phyloP scores from a whole-genome alignment of 2,888 invertebrate genomes.

The Eupithecia insigniata region DNA sequence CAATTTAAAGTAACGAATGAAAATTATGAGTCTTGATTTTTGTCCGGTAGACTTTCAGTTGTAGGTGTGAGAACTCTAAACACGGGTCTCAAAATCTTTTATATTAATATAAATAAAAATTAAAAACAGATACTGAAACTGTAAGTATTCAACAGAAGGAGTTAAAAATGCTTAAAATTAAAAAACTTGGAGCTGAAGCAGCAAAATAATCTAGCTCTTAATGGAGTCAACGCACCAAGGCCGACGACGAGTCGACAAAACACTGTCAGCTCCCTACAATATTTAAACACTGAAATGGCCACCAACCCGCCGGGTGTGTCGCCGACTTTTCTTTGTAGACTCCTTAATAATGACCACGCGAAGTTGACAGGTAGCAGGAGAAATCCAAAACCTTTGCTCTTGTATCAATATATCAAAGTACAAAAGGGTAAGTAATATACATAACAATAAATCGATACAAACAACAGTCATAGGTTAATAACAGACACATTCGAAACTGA shows the following conservation, averaged over 20 bases:
- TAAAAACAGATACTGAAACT: no score
- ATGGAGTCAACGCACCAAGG: neutral
- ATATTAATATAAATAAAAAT: neutral
- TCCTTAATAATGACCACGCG: neutral
- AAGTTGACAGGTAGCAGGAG: slow-evolving; percentile 11
- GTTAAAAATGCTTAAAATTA: neutral
- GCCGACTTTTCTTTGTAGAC: neutral
- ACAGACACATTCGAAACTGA: slow-evolving; percentile 28
- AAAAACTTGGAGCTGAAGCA: neutral
- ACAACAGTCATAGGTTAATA: slow-evolving; percentile 31
- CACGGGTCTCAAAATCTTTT: neutral
- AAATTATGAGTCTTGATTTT: neutral
- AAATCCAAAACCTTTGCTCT: slow-evolving; percentile 1
- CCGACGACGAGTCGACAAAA: neutral
- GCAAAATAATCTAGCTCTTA: neutral
- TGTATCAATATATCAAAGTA: neutral
- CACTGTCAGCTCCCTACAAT: no score
- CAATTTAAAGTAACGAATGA: slow-evolving; percentile 17
- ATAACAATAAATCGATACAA: slow-evolving; percentile 21
- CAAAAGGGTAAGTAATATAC: slow-evolving; percentile 5
- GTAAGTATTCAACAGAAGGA: no score
- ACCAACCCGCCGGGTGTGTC: neutral
- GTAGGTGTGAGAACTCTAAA: neutral
- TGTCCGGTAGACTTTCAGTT: neutral
- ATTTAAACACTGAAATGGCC: no score